Evolutionary conservation across 2,797 vertebrate species (phyloP), one percentile per base, ranked within the genome.

Genomic region (Mergus octosetaceus): DNA sequence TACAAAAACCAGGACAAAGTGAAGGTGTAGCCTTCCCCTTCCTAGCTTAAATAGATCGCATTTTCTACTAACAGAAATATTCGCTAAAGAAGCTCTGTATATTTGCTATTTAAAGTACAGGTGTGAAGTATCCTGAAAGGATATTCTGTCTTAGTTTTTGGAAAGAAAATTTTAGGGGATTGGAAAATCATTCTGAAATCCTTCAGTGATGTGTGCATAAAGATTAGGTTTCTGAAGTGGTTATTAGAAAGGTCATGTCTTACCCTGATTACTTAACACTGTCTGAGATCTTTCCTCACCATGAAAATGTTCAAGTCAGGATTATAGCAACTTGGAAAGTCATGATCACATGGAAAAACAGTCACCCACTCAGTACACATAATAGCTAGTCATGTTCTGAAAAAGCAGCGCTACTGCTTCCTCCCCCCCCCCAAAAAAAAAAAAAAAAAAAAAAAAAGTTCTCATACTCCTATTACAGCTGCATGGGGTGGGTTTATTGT

Each of bases 331-430:
- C 93, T 96, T 91, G 71, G 86, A 94, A 96, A 96, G 96, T 95
- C 96, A 95, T 96, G 93, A 90, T 97, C 94, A 92, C 95, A 96
- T 94, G 94, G 89, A 76, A 91, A 90, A 95, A 93, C 92, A 97
- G 87, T 84, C 93, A 85, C 97, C 94, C 94, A 95, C 95, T 95
- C 95, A 90, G 93, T 80, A 91, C 91, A 95, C 79, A 93, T 93
- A 93, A 95, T 88, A 92, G 93, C 90, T 93, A 89, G 82, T 91
- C 93, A 86, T 92, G 53, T 93, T 92, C 86, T 91, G 90, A 61
- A 94, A 87, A 90, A 80, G 49, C 79, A 81, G 61, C 1, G 7
- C 82, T 90, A n/a, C 9, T 73, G 57, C 34, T 17, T 18, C 21
- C 47, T 22, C 47, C 34, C 45, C 45, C 38, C 36, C 36, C 36